Evolutionary conservation across 2,113 vertebrate species (phyloP).

Genomic region (Anhinga rufa): DNA sequence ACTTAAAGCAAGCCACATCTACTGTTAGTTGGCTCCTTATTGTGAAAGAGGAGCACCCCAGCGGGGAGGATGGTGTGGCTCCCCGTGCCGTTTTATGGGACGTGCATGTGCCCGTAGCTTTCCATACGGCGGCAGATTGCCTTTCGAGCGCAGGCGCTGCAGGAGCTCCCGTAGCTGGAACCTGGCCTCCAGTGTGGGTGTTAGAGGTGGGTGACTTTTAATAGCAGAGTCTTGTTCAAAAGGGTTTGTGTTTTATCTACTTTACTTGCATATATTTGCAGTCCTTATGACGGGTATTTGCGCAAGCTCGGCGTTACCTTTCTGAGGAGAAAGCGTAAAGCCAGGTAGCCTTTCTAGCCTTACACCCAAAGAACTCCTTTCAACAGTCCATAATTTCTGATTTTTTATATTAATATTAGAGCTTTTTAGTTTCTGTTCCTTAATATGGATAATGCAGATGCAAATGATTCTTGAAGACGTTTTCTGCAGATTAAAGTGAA

Average conservation of each 20-base stretch:
- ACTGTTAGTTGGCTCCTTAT: not conserved
- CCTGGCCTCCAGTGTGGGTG: not conserved
- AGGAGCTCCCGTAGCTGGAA: not conserved
- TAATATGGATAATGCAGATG: not conserved
- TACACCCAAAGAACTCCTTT: not conserved
- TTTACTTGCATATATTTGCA: not conserved
- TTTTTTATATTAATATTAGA: not conserved
- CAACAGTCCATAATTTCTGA: not conserved
- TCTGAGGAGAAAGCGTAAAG: not conserved
- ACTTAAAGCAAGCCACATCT: not conserved
- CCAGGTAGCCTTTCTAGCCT: not conserved
- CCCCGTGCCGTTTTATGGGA: rapidly evolving
- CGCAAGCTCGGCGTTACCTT: not conserved
- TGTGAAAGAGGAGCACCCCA: not conserved
- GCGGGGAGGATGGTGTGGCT: not conserved
- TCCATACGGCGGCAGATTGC: not conserved
- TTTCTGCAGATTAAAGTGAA: not conserved
- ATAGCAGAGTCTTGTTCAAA: not conserved
- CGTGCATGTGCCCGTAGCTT: rapidly evolving
- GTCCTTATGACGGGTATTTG: not conserved
- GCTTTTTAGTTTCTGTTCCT: not conserved
- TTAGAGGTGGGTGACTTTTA: not conserved
- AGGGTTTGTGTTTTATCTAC: not conserved
- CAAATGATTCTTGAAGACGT: not conserved
- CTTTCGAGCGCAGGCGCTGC: not conserved